phyloP scores from a whole-genome alignment of 1,140 invertebrate species.

The Himalopsyche phryganea region DNA sequence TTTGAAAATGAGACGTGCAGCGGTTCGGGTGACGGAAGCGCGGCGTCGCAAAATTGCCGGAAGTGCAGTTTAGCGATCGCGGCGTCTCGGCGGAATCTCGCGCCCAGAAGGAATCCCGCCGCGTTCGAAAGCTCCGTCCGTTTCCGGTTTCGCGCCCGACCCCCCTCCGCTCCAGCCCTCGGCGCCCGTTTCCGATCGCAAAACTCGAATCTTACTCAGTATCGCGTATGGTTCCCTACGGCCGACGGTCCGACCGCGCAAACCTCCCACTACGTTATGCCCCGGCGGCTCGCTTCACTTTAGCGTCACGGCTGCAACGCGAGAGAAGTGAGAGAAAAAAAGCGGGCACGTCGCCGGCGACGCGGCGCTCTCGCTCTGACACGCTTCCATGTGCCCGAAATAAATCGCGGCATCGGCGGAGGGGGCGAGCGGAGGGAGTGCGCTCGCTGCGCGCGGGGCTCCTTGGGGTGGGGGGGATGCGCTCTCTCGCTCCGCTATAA shows the following conservation, averaged over 20 bases:
- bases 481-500: slow-evolving; percentile 27
- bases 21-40: neutral
- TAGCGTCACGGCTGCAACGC: slow-evolving; percentile 23
- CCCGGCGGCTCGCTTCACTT: slow-evolving; percentile 22
- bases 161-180: neutral
- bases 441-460: slow-evolving; percentile 2
- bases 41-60: neutral
- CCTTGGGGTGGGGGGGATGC: slow-evolving; percentile 13
- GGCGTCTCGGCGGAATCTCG: slow-evolving; percentile 34
- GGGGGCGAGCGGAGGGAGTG: slow-evolving; percentile 6
- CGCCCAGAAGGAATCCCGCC: too few species aligned
- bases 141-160: neutral
- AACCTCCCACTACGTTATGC: slow-evolving; percentile 28
- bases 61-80: slow-evolving; percentile 34
- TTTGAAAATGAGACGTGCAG: neutral
- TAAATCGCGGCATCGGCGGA: neutral
- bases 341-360: slow-evolving; percentile 10
- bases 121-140: too few species aligned
- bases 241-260: slow-evolving; percentile 23
- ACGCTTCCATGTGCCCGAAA: slow-evolving; percentile 12
- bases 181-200: neutral
- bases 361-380: slow-evolving; percentile 1
- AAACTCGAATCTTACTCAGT: too few species aligned
- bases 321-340: slow-evolving; percentile 19
- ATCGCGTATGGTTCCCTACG: neutral